Evolutionary conservation across 1,140 invertebrate species (phyloP), one percentile per base, ranked within the genome.

Genomic region (Hermatobates lingyangjiaoensis): DNA sequence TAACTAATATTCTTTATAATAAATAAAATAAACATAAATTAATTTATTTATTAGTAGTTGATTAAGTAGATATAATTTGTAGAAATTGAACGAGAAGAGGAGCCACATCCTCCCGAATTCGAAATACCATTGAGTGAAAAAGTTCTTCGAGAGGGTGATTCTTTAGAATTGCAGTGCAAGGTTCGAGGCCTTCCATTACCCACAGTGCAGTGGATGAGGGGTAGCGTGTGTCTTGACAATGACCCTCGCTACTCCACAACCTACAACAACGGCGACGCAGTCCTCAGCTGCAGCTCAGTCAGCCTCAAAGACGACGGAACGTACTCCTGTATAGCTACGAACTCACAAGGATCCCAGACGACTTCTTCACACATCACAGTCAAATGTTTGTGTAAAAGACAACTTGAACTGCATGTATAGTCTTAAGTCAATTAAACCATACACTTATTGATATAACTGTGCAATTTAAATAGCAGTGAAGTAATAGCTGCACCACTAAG

Each of bases 131-230:
- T 88, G 15, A 63, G 73, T 60, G 68, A 76, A 46, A 73, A 73
- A 15, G 66, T 66, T 27, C 75, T 75, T 15, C 70, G 69, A 28
- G 82, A 85, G 66, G 83, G 83, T 12, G 66, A 62, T 24, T 63
- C 73, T 0, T 75, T 78, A 61, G 71, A 74, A 58, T 75, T 89
- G 52, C 72, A 78, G 48, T 87, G 84, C 59, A 73, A 71, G 44
- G 78, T 87, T 2, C 72, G 71, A 48, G 81, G 81, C 2, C 76
- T 82, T 64, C 84, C 84, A 2, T 59, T 85, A 40, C 83, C 85
- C 3, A 78, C 76, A 5, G 80, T 88, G 2, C 76, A 58, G 54
- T 89, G 86, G 85, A 81, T 73, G 57, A 87, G 84, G 62, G 76
- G 84, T 59, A 74, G 74, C 27, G 64, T 69, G 0, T 82, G 83